These are phyloP conservation scores for Acanthochromis polyacanthus DNA, from an alignment of 2,113 vertebrate genomes.

Conservation along the genomic window DNA sequence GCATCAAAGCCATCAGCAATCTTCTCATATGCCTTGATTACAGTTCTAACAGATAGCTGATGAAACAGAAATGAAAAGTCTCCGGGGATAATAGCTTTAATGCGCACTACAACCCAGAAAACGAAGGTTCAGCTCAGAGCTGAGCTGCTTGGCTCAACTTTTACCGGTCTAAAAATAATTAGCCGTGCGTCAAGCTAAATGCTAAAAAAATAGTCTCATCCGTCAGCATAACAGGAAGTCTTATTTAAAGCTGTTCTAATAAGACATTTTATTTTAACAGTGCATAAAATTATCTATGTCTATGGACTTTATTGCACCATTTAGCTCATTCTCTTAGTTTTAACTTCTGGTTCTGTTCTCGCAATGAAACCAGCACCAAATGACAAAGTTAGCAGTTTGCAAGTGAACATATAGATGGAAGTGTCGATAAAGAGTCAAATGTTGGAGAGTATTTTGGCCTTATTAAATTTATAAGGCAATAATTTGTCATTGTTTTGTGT, in stretches of 20 bases:
- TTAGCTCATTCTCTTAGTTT: no score
- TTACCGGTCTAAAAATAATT: not conserved
- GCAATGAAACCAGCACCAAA: no score
- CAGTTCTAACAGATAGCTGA: constrained; percentile 28
- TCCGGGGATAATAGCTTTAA: not conserved
- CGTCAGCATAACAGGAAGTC: not conserved
- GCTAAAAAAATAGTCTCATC: not conserved
- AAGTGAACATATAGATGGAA: no score
- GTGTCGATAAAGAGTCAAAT: no score
- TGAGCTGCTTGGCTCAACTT: not conserved
- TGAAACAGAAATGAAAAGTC: constrained; percentile 4
- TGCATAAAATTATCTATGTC: no score
- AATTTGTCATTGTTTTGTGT: not conserved
- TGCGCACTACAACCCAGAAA: not conserved
- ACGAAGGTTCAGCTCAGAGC: not conserved
- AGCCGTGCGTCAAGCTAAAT: not conserved
- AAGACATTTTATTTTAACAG: no score
- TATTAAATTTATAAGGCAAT: not conserved
- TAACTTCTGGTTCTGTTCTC: no score
- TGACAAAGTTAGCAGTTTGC: no score
- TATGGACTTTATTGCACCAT: no score
- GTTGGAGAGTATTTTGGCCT: no score
- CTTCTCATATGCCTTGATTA: constrained; percentile 15
- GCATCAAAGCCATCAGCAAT: constrained; percentile 26
- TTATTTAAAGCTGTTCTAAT: not conserved